Base-by-base conservation (phyloP, 1,140 invertebrate genomes). In the Tachypleus tridentatus region DNA sequence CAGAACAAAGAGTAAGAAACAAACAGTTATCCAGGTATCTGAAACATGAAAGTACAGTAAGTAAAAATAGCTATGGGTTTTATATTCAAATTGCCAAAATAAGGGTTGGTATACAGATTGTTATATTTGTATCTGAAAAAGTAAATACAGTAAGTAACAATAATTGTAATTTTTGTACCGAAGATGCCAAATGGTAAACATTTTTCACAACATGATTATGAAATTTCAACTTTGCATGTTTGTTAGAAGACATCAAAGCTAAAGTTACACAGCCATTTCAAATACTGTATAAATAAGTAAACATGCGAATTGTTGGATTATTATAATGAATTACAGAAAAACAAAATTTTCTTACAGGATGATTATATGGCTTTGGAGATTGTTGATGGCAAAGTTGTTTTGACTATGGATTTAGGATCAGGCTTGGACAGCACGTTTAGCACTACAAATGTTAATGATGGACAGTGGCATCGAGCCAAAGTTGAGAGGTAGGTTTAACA, bases 321-420 rank as follows among this genome's bases (percentile, higher is more conserved):
- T 47, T 63, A 6, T 11, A 7, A 47, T 51, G 29, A 49, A 29
- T 29, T 9, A 10, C 61, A 62, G 61, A n/a, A 8, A n/a, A 6
- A 51, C 8, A 48, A 62, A 48, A 62, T 11, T 64, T 60, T 49
- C 49, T 74, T 76, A 10, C 73, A 89, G 83, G 87, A 90, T 69
- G 96, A 99, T 74, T 98, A 90, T 74, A 87, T 98, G 82, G 88
- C 92, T 7, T 73, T 98, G n/a, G 85, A 95, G 74, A 81, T 98
- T 48, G 84, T 89, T 74, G 86, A 89, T 74, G 93, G 93, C 5
- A 87, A 87, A 74, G 88, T 92, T 1, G 86, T 91, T 50, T 80
- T 97, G 9, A 86, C 85, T 29, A 83, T 94, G 68, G 89, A 98
- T 74, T 80, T 98, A 57, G 96, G 96, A 11, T 87, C 89, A 67